Conservation (phyloP, 2,797 vertebrate genomes). For the Onychomys arenicola region DNA sequence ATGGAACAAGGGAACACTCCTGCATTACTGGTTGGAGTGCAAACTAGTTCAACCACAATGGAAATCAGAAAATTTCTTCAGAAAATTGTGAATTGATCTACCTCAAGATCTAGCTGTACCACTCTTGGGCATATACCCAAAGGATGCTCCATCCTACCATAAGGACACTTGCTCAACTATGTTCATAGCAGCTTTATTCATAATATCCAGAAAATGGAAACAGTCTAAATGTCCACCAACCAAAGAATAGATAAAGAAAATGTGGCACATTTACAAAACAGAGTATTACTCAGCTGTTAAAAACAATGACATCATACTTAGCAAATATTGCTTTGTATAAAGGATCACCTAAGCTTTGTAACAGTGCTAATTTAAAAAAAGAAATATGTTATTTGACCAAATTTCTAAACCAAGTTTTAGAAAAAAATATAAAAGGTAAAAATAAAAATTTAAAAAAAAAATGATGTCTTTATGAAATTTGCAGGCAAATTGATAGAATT, state of each 20-base stretch:
- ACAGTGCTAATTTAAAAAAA: neutral
- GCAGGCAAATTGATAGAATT: no score
- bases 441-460: no score
- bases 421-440: neutral
- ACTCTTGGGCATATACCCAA: neutral
- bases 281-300: no score
- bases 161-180: neutral
- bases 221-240: neutral
- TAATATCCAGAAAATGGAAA: neutral
- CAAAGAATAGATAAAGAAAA: neutral
- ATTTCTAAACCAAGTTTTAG: neutral
- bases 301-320: neutral
- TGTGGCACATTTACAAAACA: neutral
- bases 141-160: neutral
- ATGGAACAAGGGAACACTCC: no score
- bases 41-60: no score
- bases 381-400: no score
- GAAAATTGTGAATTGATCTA: neutral
- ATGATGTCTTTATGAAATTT: no score
- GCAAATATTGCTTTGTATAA: neutral
- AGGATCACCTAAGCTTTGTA: neutral
- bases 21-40: no score
- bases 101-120: neutral
- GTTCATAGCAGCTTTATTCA: no score
- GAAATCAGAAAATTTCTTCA: neutral